Evolutionary conservation across 2,888 invertebrate species (phyloP).

Genomic region (Thecocarcelia acutangulata): DNA sequence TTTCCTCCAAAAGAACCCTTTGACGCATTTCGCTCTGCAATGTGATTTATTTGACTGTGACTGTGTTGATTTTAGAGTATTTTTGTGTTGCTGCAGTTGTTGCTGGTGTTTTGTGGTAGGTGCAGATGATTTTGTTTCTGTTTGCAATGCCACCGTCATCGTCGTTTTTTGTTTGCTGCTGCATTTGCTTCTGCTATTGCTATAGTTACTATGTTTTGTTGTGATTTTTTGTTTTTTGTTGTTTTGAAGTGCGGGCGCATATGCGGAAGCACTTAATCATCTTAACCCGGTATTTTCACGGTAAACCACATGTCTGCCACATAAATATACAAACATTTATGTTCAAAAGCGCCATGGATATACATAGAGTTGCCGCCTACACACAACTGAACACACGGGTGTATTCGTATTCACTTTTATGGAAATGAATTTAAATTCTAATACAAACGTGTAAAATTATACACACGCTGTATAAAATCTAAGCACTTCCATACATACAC

Average conservation of each 20-base stretch:
- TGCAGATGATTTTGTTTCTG: conserved; percentile 61
- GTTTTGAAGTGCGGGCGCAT: conserved; percentile 71
- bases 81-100: conserved; percentile 55
- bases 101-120: conserved; percentile 59
- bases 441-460: conserved; percentile 62
- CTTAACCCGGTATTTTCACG: conserved; percentile 70
- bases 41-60: conserved; percentile 13
- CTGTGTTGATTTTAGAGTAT: conserved; percentile 24
- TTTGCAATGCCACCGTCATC: conserved; percentile 28
- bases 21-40: conserved; percentile 12
- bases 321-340: conserved; percentile 66
- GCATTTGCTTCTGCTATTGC: conserved; percentile 35
- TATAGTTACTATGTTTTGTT: conserved; percentile 50
- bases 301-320: conserved; percentile 70
- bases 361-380: conserved; percentile 18
- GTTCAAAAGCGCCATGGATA: conserved; percentile 51
- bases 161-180: conserved; percentile 5
- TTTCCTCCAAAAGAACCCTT: neutral
- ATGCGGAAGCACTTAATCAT: conserved; percentile 70
- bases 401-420: conserved; percentile 12
- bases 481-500: conserved; percentile 1
- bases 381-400: neutral
- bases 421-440: conserved; percentile 63
- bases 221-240: conserved; percentile 67
- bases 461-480: conserved; percentile 42